Conservation (phyloP, 1,140 invertebrate genomes). For the Drosophila asahinai region DNA sequence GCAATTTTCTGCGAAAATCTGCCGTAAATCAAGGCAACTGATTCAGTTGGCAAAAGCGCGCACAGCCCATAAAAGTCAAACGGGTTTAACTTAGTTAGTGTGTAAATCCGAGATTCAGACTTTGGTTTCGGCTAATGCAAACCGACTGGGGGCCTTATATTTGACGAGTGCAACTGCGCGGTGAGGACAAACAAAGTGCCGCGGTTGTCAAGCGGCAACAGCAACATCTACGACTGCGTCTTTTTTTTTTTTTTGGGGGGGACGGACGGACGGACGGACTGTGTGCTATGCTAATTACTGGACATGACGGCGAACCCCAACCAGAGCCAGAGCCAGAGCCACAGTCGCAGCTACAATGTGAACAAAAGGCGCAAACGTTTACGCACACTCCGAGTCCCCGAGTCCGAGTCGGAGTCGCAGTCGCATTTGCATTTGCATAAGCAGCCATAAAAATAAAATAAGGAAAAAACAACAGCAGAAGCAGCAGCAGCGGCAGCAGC, state of each 20-base stretch:
- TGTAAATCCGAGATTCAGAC: constrained; percentile 41
- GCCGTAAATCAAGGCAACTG: constrained; percentile 15
- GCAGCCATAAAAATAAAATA: constrained; percentile 66
- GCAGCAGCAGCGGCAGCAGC: constrained; percentile 9
- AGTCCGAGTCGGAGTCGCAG: constrained; percentile 39
- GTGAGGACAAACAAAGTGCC: constrained; percentile 69
- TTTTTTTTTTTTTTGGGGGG: constrained; percentile 7
- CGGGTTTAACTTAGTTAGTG: constrained; percentile 46
- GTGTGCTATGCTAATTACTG: constrained; percentile 80
- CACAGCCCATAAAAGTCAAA: constrained; percentile 42
- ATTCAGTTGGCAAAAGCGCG: constrained; percentile 14
- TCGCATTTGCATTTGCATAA: constrained; percentile 80
- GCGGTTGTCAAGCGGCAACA: constrained; percentile 59
- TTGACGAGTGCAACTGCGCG: constrained; percentile 57
- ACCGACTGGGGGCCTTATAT: constrained; percentile 23
- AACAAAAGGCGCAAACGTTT: constrained; percentile 65
- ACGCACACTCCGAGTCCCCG: constrained; percentile 64
- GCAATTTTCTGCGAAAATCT: constrained; percentile 19
- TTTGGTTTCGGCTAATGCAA: constrained; percentile 46
- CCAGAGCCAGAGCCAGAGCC: constrained; percentile 5
- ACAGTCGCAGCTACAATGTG: constrained; percentile 22
- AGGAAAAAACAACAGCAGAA: constrained; percentile 34
- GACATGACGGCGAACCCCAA: constrained; percentile 66
- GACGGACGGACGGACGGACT: neutral
- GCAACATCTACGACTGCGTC: constrained; percentile 28